Base-by-base conservation (phyloP, 1,140 invertebrate species). In the Zaprionus taronus region DNA sequence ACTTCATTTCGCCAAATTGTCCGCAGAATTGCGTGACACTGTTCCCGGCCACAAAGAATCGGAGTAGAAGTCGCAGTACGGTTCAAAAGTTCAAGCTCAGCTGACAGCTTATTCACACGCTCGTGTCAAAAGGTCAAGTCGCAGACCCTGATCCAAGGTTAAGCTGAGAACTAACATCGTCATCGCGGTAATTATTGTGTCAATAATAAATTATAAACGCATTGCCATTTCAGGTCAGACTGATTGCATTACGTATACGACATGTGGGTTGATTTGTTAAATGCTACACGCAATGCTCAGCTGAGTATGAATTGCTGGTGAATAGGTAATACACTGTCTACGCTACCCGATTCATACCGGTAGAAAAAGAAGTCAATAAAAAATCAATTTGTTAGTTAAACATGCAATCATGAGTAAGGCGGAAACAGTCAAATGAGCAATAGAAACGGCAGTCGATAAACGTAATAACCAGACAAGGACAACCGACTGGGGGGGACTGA, bases 201-300 rank as follows among this genome's bases (percentile, higher is more conserved):
- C 80, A 83, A 83, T 83, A 83, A 83, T 77, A 70, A 72, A 80
- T 79, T 47, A 2, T 5, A 22, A 81, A 69, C 11, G 15, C 20
- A 77, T 26, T 60, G 38, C 14, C 51, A 73, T 7, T 17, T 24
- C 20, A 1, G 12, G 38, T 14, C 4, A 34, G 26, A 47, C 4
- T 5, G 38, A 67, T 22, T 34, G 11, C 4, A 53, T 60, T 64
- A 31, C 34, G 61, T 64, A 75, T 60, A 58, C 65, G 58, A 34
- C 41, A 49, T 51, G 53, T 24, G 2, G 5, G 31, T 2, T 28
- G 44, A 47, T 47, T 47, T 9, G 28, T 57, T 24, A 36, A 60
- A 60, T 34, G 14, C 17, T 15, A 28, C 66, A 70, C 57, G 67
- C 63, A 67, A 73, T 20, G 28, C 31, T 5, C 61, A n/a, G 17